phyloP scores from a whole-genome alignment of 92 coral and sea anemone species.

The Meandrina meandrites region DNA sequence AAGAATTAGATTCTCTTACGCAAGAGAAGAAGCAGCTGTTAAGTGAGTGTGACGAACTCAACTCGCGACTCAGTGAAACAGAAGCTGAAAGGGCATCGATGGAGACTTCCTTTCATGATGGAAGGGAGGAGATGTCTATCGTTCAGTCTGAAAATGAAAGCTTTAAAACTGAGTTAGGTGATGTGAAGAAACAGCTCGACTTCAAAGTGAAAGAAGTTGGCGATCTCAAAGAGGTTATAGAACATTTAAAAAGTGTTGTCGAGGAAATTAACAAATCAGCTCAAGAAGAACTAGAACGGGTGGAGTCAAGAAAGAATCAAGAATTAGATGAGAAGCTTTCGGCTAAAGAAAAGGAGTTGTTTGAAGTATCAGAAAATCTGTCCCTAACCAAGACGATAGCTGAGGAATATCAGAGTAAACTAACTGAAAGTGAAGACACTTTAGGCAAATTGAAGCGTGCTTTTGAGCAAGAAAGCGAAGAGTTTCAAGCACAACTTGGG shows the following conservation, averaged over 20 bases:
- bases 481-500: conserved; percentile 3
- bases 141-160: conserved; percentile 34
- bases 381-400: background rate
- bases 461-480: conserved; percentile 40
- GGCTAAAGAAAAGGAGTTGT: conserved; percentile 22
- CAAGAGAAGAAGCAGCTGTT: conserved; percentile 1
- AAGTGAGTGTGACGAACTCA: conserved; percentile 43
- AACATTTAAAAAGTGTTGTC: conserved; percentile 32
- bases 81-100: conserved; percentile 23
- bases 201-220: conserved; percentile 20
- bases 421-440: conserved; percentile 17
- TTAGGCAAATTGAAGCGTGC: conserved; percentile 6
- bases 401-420: conserved; percentile 9
- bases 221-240: conserved; percentile 35
- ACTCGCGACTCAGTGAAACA: conserved; percentile 28
- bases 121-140: conserved; percentile 12
- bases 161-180: conserved; percentile 10
- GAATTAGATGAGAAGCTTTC: conserved; percentile 13
- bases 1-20: background rate
- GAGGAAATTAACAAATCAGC: conserved; percentile 28
- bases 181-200: conserved; percentile 7
- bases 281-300: background rate
- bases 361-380: background rate
- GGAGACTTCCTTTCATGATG: conserved; percentile 8
- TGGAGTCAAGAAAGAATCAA: conserved; percentile 3